Evolutionary conservation across 2,888 invertebrate genomes (phyloP), one percentile per base, ranked within the genome.

Genomic region (Caradrina kadenii): DNA sequence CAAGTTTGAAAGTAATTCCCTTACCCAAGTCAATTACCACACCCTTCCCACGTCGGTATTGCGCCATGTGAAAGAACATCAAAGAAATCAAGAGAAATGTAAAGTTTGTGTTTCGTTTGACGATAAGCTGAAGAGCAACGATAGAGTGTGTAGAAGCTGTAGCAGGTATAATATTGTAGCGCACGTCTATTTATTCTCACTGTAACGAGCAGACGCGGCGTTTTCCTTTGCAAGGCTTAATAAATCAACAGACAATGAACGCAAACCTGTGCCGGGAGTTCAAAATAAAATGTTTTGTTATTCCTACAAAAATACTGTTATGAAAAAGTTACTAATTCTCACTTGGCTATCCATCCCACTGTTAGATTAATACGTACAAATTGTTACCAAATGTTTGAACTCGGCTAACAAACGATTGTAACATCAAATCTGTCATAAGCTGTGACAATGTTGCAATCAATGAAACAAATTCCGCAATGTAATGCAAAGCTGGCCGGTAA

Each of bases 21-120:
- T 71, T 70, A 52, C 63, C 78, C 56, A 35, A 56, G 78, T 67
- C 67, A 54, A 78, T 73, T 67, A 78, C 22, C 45, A 26, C 60
- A 31, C 75, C 77, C 79, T 78, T 10, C 50, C 21, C 49, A 45
- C 73, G 54, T 17, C 17, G 31, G 35, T 15, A 55, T 15, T 67
- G 62, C 73, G 63, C 17, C 59, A 11, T 17, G 67, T 31, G 49
- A 22, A 31, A 48, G 31, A n/a, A 73, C 66, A 55, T 71, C 50
- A 71, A 76, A 73, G 21, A 66, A 59, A 45, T 74, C 39, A 17
- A 45, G 19, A 13, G 48, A 64, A 22, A 54, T 31, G 17, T 13
- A 8, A 31, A 42, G 22, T 5, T 26, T 31, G 4, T 49, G n/a
- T 48, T 63, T 74, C 59, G 31, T 54, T 59, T 50, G 59, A 54